A percentile compares a stretch with the other conserved stretches of the same genome.
phyloP scores from a whole-genome alignment of 2,113 vertebrate genomes.

The Bothrops jararaca region DNA sequence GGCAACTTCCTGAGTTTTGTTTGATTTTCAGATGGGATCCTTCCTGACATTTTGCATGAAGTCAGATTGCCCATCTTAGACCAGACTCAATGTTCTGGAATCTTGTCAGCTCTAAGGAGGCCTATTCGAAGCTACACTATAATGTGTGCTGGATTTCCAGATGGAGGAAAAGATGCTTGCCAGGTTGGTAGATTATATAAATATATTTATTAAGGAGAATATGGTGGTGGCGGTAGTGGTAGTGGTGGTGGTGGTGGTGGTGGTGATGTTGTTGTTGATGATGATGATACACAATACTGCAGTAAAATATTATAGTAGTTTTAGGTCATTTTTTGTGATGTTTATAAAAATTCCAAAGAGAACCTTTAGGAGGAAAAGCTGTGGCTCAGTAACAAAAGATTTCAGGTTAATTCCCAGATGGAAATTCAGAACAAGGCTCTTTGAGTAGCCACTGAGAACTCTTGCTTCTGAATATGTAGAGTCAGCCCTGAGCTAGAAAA shows the following conservation, averaged over 20 bases:
- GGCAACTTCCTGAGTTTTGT: background rate
- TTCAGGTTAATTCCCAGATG: background rate
- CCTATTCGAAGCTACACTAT: constrained; percentile 65
- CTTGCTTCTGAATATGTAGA: background rate
- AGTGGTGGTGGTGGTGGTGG: background rate
- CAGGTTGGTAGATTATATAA: constrained; percentile 69
- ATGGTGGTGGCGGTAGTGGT: background rate
- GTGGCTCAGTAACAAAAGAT: background rate
- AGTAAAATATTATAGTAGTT: background rate
- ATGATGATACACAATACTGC: background rate
- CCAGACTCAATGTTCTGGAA: constrained; percentile 67
- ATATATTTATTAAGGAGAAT: background rate
- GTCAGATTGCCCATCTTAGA: constrained; percentile 79
- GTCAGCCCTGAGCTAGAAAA: background rate
- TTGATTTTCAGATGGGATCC: constrained; percentile 69
- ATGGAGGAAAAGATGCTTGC: constrained; percentile 82
- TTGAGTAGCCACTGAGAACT: background rate
- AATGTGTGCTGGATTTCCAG: constrained; percentile 83
- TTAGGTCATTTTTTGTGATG: background rate
- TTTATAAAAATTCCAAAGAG: background rate
- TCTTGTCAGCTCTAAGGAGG: constrained; percentile 70
- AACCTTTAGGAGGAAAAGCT: background rate
- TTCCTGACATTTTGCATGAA: constrained; percentile 73
- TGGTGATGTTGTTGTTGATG: background rate
- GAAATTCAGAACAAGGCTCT: background rate